Conservation (phyloP, 1,140 invertebrate species). For the Neocloeon triangulifer region DNA sequence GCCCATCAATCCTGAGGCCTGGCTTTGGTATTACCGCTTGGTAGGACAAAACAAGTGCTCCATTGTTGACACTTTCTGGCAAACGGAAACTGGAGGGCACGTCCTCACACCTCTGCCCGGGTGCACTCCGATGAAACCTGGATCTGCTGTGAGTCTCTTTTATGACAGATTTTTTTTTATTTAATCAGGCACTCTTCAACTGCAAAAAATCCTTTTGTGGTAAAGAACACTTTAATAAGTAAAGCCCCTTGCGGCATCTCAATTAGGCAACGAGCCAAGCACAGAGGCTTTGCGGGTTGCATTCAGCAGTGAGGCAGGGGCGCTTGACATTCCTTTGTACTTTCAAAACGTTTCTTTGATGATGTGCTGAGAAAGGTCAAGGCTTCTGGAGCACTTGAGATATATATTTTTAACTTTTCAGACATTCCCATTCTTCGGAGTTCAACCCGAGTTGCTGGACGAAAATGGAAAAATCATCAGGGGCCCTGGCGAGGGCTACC, state of each 20-base stretch:
- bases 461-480: conserved; percentile 70
- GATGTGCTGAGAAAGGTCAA: not conserved
- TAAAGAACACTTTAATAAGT: too few relatives aligned
- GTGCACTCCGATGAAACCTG: conserved; percentile 87
- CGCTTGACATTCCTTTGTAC: not conserved
- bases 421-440: conserved; percentile 94
- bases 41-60: conserved; percentile 64
- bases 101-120: conserved; percentile 88
- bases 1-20: conserved; percentile 94
- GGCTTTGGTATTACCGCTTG: conserved; percentile 87
- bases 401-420: conserved; percentile 19
- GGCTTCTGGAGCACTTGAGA: not conserved
- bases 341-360: not conserved
- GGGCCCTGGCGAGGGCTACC: conserved; percentile 78
- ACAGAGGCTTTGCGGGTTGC: not conserved
- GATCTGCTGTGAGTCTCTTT: conserved; percentile 59
- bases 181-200: too few relatives aligned
- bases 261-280: too few relatives aligned
- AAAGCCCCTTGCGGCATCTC: too few relatives aligned
- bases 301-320: not conserved
- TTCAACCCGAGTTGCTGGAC: conserved; percentile 66
- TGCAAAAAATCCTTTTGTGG: too few relatives aligned
- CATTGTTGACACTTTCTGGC: conserved; percentile 97
- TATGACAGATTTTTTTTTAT: too few relatives aligned
- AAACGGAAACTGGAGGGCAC: conserved; percentile 93